These are phyloP conservation scores for Mormoops blainvillei DNA, from an alignment of 2,113 vertebrate species.

Conservation along the genomic window DNA sequence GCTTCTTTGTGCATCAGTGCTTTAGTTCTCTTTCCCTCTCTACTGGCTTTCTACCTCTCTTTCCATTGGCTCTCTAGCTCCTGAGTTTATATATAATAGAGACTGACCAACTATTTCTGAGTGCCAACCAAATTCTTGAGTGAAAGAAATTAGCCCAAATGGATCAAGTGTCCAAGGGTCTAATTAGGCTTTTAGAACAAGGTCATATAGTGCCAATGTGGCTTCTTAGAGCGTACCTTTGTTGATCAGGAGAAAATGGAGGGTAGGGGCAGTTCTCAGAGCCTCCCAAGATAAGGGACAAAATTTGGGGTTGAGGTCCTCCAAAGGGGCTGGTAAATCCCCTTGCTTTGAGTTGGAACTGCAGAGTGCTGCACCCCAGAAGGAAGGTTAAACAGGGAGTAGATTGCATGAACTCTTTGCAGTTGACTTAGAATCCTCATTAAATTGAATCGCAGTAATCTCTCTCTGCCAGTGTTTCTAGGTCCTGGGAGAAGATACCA, in stretches of 20 bases:
- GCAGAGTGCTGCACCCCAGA: background rate
- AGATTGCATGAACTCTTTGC: background rate
- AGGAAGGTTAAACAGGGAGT: background rate
- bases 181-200: background rate
- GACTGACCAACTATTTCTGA: background rate
- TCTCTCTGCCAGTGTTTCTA: background rate
- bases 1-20: background rate
- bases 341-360: background rate
- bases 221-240: background rate
- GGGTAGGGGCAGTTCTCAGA: background rate
- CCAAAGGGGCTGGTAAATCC: background rate
- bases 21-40: background rate
- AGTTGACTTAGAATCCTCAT: background rate
- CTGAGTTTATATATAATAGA: background rate
- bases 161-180: background rate
- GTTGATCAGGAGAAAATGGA: background rate
- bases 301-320: background rate
- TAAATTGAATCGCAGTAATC: background rate
- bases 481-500: background rate
- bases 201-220: background rate
- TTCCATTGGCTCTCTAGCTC: background rate
- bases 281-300: background rate
- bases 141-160: constrained; percentile 4
- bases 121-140: background rate
- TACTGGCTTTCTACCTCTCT: background rate